These are phyloP conservation scores for Siniperca chuatsi DNA, from an alignment of 2,113 vertebrate genomes.

Conservation along the genomic window DNA sequence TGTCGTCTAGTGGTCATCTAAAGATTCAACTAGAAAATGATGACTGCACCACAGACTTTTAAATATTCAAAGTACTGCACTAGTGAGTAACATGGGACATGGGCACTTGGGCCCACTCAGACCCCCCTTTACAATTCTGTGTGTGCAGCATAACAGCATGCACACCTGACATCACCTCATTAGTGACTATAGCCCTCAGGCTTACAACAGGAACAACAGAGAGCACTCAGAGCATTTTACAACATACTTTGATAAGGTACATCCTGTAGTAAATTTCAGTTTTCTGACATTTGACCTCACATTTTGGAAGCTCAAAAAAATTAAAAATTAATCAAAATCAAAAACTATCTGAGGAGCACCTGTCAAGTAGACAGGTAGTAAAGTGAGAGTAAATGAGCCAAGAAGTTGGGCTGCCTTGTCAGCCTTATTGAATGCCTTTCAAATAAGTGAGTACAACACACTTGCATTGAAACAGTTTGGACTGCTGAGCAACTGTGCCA, in stretches of 20 bases:
- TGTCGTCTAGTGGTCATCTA: background rate
- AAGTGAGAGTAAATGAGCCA: background rate
- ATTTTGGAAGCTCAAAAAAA: background rate
- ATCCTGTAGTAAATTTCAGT: background rate
- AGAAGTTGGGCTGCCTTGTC: background rate
- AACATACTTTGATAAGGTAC: background rate
- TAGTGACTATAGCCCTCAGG: background rate
- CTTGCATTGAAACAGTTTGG: background rate
- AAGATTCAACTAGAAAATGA: background rate
- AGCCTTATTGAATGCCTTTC: background rate
- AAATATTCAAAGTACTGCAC: background rate
- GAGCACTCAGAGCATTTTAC: background rate
- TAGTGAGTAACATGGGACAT: background rate
- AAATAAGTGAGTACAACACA: conserved; percentile 19
- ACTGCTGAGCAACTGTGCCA: background rate
- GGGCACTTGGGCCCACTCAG: background rate
- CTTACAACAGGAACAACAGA: background rate
- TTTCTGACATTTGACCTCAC: conserved; percentile 5
- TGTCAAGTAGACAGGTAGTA: background rate
- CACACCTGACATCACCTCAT: background rate
- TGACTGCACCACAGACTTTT: background rate
- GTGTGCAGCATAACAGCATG: background rate
- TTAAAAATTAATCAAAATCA: background rate
- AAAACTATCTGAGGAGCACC: background rate
- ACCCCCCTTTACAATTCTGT: background rate